Conservation (phyloP, 2,888 invertebrate genomes). For the Stegophylla sp. region DNA sequence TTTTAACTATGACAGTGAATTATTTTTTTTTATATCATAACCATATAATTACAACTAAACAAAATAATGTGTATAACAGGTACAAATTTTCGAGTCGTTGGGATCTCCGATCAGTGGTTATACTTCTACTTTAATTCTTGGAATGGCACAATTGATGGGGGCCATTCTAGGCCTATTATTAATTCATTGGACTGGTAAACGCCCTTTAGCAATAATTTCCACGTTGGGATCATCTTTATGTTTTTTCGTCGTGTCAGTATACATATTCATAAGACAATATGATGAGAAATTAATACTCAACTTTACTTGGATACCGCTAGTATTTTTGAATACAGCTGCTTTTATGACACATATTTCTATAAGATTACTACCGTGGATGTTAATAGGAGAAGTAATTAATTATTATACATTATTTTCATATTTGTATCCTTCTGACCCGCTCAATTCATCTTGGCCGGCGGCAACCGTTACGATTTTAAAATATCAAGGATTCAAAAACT, state of each 20-base stretch:
- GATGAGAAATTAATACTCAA: constrained; percentile 60
- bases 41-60: not conserved
- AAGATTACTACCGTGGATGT: constrained; percentile 78
- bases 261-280: constrained; percentile 65
- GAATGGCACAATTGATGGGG: constrained; percentile 73
- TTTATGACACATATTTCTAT: constrained; percentile 76
- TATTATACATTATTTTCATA: not conserved
- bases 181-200: constrained; percentile 77
- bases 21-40: constrained; percentile 65
- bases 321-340: constrained; percentile 72
- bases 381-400: constrained; percentile 75
- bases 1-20: constrained; percentile 3
- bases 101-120: constrained; percentile 79
- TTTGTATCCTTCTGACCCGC: too few species aligned
- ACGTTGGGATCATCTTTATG: constrained; percentile 73
- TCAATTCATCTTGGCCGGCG: too few species aligned
- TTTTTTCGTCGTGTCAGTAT: constrained; percentile 71
- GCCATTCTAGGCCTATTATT: constrained; percentile 72
- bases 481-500: too few species aligned
- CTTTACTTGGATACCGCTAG: constrained; percentile 73
- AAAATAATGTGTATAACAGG: constrained; percentile 63
- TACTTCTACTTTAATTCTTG: constrained; percentile 77
- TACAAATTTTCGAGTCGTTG: constrained; percentile 75
- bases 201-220: constrained; percentile 74
- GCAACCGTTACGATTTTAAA: too few species aligned